Conservation (phyloP, 2,797 vertebrate species). For the Lophura swinhoii region DNA sequence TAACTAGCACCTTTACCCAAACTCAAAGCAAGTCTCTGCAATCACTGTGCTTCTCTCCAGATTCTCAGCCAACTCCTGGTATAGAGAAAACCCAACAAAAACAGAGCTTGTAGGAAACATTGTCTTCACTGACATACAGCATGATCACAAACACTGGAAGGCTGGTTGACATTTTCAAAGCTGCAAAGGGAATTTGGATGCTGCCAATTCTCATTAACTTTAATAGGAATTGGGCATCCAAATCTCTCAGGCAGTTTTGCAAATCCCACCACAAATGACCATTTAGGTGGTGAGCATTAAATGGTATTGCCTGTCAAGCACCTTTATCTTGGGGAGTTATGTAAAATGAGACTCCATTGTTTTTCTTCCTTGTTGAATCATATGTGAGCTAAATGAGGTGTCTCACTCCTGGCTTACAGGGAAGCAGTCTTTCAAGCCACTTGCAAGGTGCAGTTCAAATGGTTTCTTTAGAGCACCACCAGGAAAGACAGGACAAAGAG, state of each 20-base stretch:
- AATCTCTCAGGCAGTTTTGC: constrained; percentile 66
- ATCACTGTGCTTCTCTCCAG: not conserved
- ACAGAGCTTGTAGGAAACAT: constrained; percentile 50
- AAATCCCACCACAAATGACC: constrained; percentile 71
- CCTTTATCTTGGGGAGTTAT: constrained; percentile 29
- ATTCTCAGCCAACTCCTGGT: constrained; percentile 11
- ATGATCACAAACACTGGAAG: constrained; percentile 64
- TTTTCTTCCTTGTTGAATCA: constrained; percentile 1
- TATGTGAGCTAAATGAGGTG: constrained; percentile 41
- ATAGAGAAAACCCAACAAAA: constrained; percentile 50
- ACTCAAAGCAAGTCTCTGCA: constrained; percentile 15
- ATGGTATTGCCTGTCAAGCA: constrained; percentile 42
- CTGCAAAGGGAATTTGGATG: constrained; percentile 70
- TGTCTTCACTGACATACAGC: constrained; percentile 38
- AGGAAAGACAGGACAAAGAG: constrained; percentile 55
- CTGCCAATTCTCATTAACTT: constrained; percentile 70
- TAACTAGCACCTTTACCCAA: constrained; percentile 7
- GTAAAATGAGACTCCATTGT: constrained; percentile 15
- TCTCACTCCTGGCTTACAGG: constrained; percentile 20
- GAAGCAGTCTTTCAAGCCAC: not conserved
- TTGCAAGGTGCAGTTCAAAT: constrained; percentile 1
- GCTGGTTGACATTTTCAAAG: constrained; percentile 69
- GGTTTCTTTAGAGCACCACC: not conserved
- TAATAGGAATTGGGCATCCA: constrained; percentile 69
- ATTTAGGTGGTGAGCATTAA: constrained; percentile 64